These are phyloP conservation scores for Bathynomus jamesi DNA, from an alignment of 1,140 invertebrate genomes.

Conservation along the genomic window DNA sequence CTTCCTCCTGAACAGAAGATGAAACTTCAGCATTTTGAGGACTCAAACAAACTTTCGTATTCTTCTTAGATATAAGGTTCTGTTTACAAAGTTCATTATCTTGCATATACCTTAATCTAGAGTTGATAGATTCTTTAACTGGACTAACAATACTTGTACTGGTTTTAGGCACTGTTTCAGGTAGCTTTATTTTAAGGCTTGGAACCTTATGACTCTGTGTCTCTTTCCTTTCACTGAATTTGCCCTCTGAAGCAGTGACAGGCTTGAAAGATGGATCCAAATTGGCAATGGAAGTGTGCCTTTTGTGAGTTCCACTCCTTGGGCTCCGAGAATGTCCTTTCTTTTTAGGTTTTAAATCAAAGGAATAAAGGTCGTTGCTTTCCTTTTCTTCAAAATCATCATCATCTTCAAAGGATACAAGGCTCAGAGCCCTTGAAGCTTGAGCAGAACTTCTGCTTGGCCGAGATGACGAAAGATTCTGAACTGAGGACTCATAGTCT, in stretches of 20 bases:
- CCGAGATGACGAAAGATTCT: background rate
- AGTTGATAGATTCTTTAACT: background rate
- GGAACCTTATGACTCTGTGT: background rate
- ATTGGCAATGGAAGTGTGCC: background rate
- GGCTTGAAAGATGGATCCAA: background rate
- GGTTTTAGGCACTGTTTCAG: background rate
- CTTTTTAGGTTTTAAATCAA: background rate
- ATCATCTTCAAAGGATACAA: background rate
- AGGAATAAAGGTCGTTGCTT: background rate
- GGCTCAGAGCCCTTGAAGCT: background rate
- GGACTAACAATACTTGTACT: background rate
- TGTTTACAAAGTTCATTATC: background rate
- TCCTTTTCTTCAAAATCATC: background rate
- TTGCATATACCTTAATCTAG: background rate
- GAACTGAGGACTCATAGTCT: background rate
- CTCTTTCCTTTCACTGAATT: background rate
- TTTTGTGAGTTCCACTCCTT: background rate
- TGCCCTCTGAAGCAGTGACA: background rate
- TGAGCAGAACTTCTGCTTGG: background rate
- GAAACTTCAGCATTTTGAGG: conserved; percentile 1
- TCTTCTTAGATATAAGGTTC: background rate
- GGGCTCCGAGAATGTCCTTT: background rate
- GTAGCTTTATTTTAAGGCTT: conserved; percentile 1
- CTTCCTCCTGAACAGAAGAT: background rate
- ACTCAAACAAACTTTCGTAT: background rate